Base-by-base conservation (phyloP, 2,113 vertebrate species). In the Podilymbus podiceps region DNA sequence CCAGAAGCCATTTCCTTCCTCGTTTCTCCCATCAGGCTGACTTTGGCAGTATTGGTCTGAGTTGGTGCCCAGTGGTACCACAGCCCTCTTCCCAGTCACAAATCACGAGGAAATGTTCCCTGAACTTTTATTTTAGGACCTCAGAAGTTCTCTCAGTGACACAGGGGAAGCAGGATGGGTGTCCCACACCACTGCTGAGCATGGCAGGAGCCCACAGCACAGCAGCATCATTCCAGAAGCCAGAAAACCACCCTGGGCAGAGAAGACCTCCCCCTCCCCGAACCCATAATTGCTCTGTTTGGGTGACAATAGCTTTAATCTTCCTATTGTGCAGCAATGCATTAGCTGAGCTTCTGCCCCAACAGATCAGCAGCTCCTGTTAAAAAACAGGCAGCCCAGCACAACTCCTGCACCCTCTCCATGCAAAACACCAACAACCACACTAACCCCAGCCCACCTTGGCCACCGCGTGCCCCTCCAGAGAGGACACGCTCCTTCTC, bases 401-500 rank as follows among this genome's bases (percentile, higher is more conserved):
- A 25, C 2, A 2, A 25, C 31, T 14, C 59, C 73, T 44, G 53
- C 27, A 8, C 0, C 2, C 23, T 49, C 21, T 44, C 35, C 72
- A 35, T 7, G 33, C 68, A 76, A 31, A 62, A 63, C 56, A 58
- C 1, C 52, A 49, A 2, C 62, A 28, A 2, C 56, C 0, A 0
- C 35, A 11, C 4, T 3, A 55, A 38, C 8, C 25, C 22, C 71
- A 78, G 47, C 56, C 52, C 73, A 35, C 27, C 42, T 21, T 7
- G 1, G 55, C 33, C 35, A 27, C 60, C 1, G 0, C 31, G 6
- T 9, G 21, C 13, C 60, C 89, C 33, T 42, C n/a, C 23, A 1
- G 10, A 2, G 55, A 38, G 15, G n/a, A 23, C 4, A 0, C 0
- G 2, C 47, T 58, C 66, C 55, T 73, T 42, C 55, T 22, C 0